Conservation (phyloP, 1,140 invertebrate species). For the Campoletis sonorensis region DNA sequence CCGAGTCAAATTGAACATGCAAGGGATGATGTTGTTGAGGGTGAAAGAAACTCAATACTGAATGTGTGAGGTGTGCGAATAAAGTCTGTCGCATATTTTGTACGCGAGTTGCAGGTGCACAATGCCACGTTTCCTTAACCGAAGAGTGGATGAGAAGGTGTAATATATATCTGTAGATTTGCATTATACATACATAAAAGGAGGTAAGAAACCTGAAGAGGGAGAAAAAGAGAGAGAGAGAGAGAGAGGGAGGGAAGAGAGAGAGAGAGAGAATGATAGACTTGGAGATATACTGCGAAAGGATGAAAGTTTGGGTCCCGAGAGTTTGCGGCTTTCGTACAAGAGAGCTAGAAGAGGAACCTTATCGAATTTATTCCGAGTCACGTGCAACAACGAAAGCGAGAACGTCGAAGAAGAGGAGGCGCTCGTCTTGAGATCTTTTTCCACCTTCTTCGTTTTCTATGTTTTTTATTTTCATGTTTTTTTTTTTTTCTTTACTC, state of each 20-base stretch:
- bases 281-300: neutral
- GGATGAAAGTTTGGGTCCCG: constrained; percentile 7
- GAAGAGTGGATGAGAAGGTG: constrained; percentile 13
- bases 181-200: constrained; percentile 23
- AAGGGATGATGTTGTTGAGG: constrained; percentile 4
- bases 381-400: constrained; percentile 55
- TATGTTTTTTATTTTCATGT: neutral
- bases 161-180: constrained; percentile 16
- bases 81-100: constrained; percentile 16
- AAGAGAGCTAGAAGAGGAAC: constrained; percentile 46
- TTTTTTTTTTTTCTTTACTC: constrained; percentile 47
- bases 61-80: constrained; percentile 12
- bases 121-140: constrained; percentile 30
- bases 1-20: neutral
- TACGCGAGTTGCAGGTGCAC: constrained; percentile 20
- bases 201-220: constrained; percentile 40
- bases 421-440: constrained; percentile 55
- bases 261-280: constrained; percentile 30
- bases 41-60: neutral
- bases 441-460: constrained; percentile 44
- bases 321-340: constrained; percentile 36
- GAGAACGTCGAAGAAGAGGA: constrained; percentile 31
- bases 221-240: too few relatives aligned
- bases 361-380: constrained; percentile 66
- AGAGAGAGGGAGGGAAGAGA: neutral